Conservation (phyloP, 2,797 vertebrate genomes). For the Tenualosa thibaudeaui region DNA sequence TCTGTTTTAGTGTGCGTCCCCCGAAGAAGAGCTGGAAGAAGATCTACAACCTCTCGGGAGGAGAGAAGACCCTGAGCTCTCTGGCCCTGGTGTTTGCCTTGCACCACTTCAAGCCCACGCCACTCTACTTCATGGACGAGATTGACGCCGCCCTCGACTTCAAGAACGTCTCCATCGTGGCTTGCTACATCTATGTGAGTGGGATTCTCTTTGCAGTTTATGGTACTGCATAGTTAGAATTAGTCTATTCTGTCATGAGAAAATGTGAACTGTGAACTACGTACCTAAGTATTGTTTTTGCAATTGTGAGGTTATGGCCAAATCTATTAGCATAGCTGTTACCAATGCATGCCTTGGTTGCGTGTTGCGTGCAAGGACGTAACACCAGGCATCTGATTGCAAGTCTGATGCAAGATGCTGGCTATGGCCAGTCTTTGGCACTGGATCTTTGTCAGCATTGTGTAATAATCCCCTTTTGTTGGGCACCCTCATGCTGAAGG, state of each 20-base stretch:
- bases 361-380: no score
- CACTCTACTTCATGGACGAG: constrained; percentile 98
- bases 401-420: background rate
- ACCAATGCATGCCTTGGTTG: no score
- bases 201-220: background rate
- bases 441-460: background rate
- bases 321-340: no score
- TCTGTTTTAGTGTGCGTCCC: constrained; percentile 84
- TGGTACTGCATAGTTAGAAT: no score
- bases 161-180: constrained; percentile 97
- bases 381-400: background rate
- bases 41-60: constrained; percentile 96
- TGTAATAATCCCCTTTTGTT: background rate
- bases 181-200: constrained; percentile 97
- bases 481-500: background rate
- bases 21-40: constrained; percentile 99
- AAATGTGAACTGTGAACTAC: no score
- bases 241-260: no score
- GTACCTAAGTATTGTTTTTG: no score
- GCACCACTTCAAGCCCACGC: constrained; percentile 97
- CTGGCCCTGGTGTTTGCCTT: constrained; percentile 95
- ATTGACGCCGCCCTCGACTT: constrained; percentile 97
- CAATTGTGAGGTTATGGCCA: background rate
- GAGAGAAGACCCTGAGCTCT: constrained; percentile 96
- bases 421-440: background rate